These are phyloP conservation scores for Corbicula japonica DNA, from an alignment of 2,888 invertebrate species.

Conservation along the genomic window DNA sequence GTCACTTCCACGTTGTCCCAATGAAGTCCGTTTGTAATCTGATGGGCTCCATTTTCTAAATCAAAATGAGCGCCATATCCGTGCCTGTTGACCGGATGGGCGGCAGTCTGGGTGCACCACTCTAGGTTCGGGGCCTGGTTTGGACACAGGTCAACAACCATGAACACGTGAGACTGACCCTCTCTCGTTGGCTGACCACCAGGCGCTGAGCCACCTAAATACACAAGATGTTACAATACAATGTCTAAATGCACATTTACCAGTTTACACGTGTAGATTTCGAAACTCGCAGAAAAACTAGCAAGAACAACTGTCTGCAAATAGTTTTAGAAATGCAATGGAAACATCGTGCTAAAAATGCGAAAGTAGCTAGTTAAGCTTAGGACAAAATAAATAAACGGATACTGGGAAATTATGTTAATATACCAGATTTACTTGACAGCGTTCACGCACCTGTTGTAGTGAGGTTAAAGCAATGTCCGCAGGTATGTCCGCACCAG, in stretches of 20 bases:
- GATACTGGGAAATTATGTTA: no score
- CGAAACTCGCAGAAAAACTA: no score
- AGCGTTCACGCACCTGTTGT: no score
- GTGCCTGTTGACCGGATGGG: conserved; percentile 35
- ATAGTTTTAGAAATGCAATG: no score
- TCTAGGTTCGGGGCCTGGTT: conserved; percentile 64
- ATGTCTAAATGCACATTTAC: no score
- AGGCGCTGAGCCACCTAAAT: conserved; percentile 69
- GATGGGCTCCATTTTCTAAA: conserved; percentile 54
- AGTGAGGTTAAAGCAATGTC: conserved; percentile 73
- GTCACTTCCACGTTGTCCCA: conserved; percentile 69
- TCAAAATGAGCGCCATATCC: conserved; percentile 67
- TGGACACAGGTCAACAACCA: conserved; percentile 76
- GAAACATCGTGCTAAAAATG: no score
- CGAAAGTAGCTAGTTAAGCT: no score
- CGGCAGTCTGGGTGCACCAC: conserved; percentile 70
- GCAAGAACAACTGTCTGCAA: no score
- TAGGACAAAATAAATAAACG: no score
- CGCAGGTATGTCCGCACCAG: conserved; percentile 74
- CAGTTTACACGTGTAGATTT: no score
- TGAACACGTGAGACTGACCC: conserved; percentile 60
- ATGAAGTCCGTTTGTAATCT: conserved; percentile 38
- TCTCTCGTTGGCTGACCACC: conserved; percentile 57
- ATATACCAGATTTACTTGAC: no score
- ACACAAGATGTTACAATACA: no score